phyloP scores from a whole-genome alignment of 2,797 vertebrate species.

The Rhinella marina region DNA sequence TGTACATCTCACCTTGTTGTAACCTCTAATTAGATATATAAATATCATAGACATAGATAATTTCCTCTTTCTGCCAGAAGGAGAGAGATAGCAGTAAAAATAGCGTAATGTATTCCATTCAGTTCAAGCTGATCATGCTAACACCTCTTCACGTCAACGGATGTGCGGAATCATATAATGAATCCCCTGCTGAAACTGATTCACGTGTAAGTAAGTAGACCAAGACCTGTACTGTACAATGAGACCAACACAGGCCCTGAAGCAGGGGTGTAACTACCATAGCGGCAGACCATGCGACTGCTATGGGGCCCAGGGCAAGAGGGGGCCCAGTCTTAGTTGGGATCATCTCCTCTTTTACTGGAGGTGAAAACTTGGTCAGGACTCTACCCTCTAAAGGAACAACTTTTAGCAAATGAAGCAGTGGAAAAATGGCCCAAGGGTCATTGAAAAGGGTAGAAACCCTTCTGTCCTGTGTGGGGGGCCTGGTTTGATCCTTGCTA shows the following conservation, averaged over 20 bases:
- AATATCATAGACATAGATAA: not conserved
- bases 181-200: not conserved
- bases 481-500: no score
- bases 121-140: not conserved
- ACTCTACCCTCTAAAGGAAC: no score
- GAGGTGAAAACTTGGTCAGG: no score
- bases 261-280: no score
- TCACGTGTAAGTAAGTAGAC: not conserved
- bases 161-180: not conserved
- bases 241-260: not conserved
- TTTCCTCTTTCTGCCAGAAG: not conserved
- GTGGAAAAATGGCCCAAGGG: no score
- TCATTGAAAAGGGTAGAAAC: no score
- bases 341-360: no score
- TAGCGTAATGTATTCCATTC: not conserved
- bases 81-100: slow-evolving; percentile 3
- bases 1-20: not conserved
- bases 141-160: slow-evolving; percentile 28
- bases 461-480: no score
- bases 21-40: slow-evolving; percentile 15
- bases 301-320: no score
- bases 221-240: not conserved
- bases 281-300: no score
- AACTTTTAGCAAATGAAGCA: no score
- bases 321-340: no score